These are phyloP conservation scores for Hyles lineata DNA, from an alignment of 2,888 invertebrate species.

Conservation along the genomic window DNA sequence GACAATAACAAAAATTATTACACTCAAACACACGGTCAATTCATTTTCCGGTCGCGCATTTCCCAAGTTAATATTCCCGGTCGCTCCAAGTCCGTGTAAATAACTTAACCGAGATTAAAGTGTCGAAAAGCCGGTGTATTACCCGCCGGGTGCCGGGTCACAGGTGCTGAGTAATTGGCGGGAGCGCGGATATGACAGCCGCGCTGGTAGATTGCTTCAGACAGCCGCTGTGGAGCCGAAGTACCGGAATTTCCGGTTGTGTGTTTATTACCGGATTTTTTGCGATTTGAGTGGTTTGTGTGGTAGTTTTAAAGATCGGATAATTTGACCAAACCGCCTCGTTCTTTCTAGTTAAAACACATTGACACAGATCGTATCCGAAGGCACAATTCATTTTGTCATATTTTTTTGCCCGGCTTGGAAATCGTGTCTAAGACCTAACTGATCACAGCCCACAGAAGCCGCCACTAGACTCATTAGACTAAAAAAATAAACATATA, in stretches of 20 bases:
- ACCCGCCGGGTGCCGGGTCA: conserved; percentile 42
- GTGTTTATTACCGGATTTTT: conserved; percentile 1
- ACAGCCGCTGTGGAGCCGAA: conserved; percentile 38
- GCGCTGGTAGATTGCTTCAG: conserved; percentile 49
- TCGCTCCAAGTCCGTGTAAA: conserved; percentile 47
- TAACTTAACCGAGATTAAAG: conserved; percentile 61
- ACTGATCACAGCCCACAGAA: too few species aligned
- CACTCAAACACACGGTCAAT: background rate
- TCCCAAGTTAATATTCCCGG: conserved; percentile 15
- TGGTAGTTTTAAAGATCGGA: background rate
- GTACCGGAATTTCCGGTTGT: conserved; percentile 4
- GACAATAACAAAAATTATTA: background rate
- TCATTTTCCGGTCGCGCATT: conserved; percentile 3
- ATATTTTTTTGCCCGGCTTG: too few species aligned
- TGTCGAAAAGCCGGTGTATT: conserved; percentile 52
- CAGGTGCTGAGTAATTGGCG: conserved; percentile 68
- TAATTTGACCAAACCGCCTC: too few species aligned
- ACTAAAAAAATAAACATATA: too few species aligned
- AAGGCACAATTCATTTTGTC: too few species aligned
- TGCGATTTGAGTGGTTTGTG: background rate
- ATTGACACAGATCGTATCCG: too few species aligned
- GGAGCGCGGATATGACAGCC: conserved; percentile 62
- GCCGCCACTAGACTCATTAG: too few species aligned
- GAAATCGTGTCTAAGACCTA: too few species aligned
- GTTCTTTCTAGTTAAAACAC: too few species aligned